Evolutionary conservation across 2,888 invertebrate species (phyloP).

Genomic region (Athrips mouffetella): DNA sequence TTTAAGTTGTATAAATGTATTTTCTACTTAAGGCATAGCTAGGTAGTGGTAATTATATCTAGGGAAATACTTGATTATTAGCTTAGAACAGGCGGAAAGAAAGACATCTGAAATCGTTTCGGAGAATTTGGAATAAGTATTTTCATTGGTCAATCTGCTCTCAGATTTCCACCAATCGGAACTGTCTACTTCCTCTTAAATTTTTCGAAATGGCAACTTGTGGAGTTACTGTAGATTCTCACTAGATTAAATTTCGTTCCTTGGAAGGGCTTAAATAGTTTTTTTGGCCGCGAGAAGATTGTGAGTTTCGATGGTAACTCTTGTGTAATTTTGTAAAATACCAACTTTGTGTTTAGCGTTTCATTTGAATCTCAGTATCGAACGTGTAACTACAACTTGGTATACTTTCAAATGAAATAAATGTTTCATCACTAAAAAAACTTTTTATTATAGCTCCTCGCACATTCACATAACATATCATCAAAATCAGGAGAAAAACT

Average conservation of each 20-base stretch:
- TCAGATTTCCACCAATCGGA: slow-evolving; percentile 3
- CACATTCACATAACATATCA: too few species aligned
- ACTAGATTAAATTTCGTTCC: slow-evolving; percentile 27
- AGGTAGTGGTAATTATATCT: slow-evolving; percentile 71
- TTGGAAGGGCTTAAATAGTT: not conserved
- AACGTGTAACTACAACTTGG: slow-evolving; percentile 73
- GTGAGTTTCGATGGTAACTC: slow-evolving; percentile 25
- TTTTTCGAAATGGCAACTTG: slow-evolving; percentile 17
- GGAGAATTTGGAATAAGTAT: slow-evolving; percentile 1
- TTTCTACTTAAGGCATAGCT: slow-evolving; percentile 73
- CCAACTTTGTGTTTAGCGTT: slow-evolving; percentile 64
- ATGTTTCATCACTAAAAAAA: slow-evolving; percentile 70
- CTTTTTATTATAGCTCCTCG: slow-evolving; percentile 36
- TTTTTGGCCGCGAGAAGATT: slow-evolving; percentile 13
- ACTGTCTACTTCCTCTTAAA: not conserved
- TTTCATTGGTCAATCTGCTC: slow-evolving; percentile 2
- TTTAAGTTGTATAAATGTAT: slow-evolving; percentile 77
- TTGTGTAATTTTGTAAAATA: slow-evolving; percentile 63
- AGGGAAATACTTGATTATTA: slow-evolving; percentile 61
- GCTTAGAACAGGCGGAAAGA: slow-evolving; percentile 42
- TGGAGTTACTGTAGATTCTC: slow-evolving; percentile 20
- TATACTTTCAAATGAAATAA: slow-evolving; percentile 78
- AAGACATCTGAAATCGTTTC: slow-evolving; percentile 12
- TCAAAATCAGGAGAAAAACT: too few species aligned
- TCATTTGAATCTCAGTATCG: slow-evolving; percentile 77